phyloP scores from a whole-genome alignment of 2,888 invertebrate species.

The Sinelater perroti region DNA sequence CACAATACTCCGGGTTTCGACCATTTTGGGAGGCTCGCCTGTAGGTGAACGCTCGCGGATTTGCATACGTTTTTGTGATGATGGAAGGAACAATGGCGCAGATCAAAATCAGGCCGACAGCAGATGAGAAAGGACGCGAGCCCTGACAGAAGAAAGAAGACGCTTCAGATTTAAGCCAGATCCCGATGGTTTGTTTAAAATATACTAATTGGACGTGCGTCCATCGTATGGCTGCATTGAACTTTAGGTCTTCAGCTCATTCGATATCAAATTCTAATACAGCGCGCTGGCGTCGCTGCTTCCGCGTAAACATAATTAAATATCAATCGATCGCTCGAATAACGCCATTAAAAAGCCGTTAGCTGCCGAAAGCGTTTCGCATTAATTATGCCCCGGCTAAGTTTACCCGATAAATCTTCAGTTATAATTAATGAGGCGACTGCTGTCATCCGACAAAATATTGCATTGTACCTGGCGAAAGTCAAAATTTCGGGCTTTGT shows the following conservation, averaged over 20 bases:
- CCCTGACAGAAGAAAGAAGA: constrained; percentile 41
- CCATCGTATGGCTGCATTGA: constrained; percentile 50
- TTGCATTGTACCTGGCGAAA: too few relatives aligned
- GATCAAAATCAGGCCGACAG: constrained; percentile 58
- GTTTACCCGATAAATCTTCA: too few relatives aligned
- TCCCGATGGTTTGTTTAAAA: constrained; percentile 57
- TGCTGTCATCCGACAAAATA: too few relatives aligned
- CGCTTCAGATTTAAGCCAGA: constrained; percentile 54
- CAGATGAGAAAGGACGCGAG: constrained; percentile 46
- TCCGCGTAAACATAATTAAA: constrained; percentile 28
- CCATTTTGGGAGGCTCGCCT: constrained; percentile 35
- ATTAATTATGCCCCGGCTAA: too few relatives aligned
- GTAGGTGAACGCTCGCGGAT: constrained; percentile 33
- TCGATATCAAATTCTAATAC: constrained; percentile 40
- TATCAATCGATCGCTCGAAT: constrained; percentile 5
- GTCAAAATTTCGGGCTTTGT: too few relatives aligned
- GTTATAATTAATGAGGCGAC: too few relatives aligned
- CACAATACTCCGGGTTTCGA: constrained; percentile 14
- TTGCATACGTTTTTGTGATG: constrained; percentile 45
- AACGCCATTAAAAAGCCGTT: too few relatives aligned
- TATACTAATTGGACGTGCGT: constrained; percentile 60
- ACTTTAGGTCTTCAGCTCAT: constrained; percentile 39
- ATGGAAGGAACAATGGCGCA: constrained; percentile 48
- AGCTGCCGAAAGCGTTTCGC: too few relatives aligned
- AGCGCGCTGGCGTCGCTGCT: constrained; percentile 34